Conservation (phyloP, 2,888 invertebrate species). For the Cheilosia vernalis region DNA sequence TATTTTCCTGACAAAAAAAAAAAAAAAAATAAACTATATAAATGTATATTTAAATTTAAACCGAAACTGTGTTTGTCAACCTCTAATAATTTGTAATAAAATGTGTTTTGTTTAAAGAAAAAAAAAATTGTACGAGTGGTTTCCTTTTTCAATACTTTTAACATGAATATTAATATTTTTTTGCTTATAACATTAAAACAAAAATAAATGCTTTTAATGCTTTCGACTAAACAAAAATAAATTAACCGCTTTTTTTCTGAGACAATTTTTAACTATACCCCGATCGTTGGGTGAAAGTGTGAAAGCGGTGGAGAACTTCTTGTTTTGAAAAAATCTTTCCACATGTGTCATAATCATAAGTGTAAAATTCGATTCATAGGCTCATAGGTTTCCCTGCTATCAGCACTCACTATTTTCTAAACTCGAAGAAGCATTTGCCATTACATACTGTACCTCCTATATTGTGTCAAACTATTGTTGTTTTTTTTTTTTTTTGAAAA, state of each 20-base stretch:
- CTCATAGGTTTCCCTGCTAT: too few species aligned
- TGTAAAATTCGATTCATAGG: too few species aligned
- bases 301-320: background rate
- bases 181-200: slow-evolving; percentile 23
- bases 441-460: too few species aligned
- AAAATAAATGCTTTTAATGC: slow-evolving; percentile 36
- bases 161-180: slow-evolving; percentile 11
- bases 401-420: too few species aligned
- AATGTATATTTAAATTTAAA: slow-evolving; percentile 21
- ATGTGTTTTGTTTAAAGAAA: slow-evolving; percentile 38
- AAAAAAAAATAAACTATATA: slow-evolving; percentile 25
- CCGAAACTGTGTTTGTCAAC: slow-evolving; percentile 56
- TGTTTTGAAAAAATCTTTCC: too few species aligned
- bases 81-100: slow-evolving; percentile 55
- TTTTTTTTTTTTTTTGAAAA: too few species aligned
- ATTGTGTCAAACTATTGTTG: too few species aligned
- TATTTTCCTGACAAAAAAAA: slow-evolving; percentile 19
- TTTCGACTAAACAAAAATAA: slow-evolving; percentile 25
- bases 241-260: slow-evolving; percentile 27
- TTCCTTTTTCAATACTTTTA: slow-evolving; percentile 37
- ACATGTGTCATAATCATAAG: too few species aligned
- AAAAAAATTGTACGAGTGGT: slow-evolving; percentile 41
- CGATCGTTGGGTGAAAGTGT: background rate
- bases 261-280: background rate
- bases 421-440: too few species aligned